Evolutionary conservation across 2,113 vertebrate species (phyloP).

Genomic region (Marmota flaviventris): DNA sequence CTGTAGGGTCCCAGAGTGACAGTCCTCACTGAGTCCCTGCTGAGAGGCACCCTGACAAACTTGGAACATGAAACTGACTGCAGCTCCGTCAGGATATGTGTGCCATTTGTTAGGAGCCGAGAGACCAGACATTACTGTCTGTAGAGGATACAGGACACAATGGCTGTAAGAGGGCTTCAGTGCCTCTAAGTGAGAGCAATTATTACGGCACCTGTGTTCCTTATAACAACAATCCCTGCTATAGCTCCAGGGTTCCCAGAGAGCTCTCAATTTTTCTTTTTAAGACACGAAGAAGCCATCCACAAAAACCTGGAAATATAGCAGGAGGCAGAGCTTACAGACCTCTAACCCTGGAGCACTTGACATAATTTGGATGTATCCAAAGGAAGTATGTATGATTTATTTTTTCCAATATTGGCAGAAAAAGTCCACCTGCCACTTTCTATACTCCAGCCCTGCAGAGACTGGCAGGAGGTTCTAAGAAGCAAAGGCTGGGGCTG

Average conservation of each 20-base stretch:
- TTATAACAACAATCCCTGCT: too few species aligned
- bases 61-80: accelerated
- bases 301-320: too few species aligned
- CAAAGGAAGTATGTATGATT: neutral
- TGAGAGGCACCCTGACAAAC: neutral
- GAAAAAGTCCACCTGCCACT: neutral
- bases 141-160: too few species aligned
- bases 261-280: too few species aligned
- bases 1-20: neutral
- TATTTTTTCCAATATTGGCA: neutral
- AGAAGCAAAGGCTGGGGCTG: neutral
- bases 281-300: too few species aligned
- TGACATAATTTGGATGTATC: neutral
- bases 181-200: too few species aligned
- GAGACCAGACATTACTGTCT: too few species aligned
- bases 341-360: neutral
- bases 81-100: neutral
- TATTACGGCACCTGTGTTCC: too few species aligned
- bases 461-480: neutral
- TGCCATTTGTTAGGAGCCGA: too few species aligned
- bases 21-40: neutral
- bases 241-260: too few species aligned
- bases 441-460: neutral
- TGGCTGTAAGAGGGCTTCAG: too few species aligned
- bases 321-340: too few species aligned